These are phyloP conservation scores for Venusia cambrica DNA, from an alignment of 2,888 invertebrate genomes.

Conservation along the genomic window DNA sequence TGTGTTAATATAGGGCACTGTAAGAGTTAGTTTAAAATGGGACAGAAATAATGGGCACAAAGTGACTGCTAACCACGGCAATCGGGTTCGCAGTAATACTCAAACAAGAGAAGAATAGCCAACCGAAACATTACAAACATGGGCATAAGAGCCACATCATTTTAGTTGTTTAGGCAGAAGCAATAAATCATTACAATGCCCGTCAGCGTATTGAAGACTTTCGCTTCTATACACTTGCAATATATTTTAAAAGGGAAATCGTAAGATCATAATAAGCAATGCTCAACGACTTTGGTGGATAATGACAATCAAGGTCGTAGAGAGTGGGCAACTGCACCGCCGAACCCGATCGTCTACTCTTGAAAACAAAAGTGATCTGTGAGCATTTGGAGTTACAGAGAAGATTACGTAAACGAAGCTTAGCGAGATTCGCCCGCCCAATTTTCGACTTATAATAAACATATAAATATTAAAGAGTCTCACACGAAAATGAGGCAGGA, in stretches of 20 bases:
- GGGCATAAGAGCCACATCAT: too few species aligned
- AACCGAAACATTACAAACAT: too few species aligned
- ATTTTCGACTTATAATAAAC: constrained; percentile 19
- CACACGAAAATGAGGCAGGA: constrained; percentile 11
- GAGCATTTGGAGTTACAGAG: constrained; percentile 50
- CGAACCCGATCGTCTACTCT: constrained; percentile 38
- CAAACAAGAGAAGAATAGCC: too few species aligned
- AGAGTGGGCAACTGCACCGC: constrained; percentile 41
- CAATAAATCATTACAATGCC: constrained; percentile 41
- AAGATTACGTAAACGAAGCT: constrained; percentile 45
- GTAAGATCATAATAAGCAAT: constrained; percentile 56
- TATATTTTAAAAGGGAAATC: constrained; percentile 64
- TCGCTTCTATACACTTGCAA: constrained; percentile 52
- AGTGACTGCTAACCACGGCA: too few species aligned
- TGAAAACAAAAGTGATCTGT: constrained; percentile 72
- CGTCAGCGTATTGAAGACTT: constrained; percentile 45
- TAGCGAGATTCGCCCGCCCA: constrained; percentile 23
- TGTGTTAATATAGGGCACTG: too few species aligned
- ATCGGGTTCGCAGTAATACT: too few species aligned
- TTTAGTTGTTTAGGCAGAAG: constrained; percentile 30
- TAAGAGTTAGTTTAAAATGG: too few species aligned
- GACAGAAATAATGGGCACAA: too few species aligned
- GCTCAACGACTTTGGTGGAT: constrained; percentile 51
- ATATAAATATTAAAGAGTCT: constrained; percentile 19
- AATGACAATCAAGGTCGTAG: constrained; percentile 59